Base-by-base conservation (phyloP, 2,888 invertebrate genomes). In the Synanthedon myopaeformis region DNA sequence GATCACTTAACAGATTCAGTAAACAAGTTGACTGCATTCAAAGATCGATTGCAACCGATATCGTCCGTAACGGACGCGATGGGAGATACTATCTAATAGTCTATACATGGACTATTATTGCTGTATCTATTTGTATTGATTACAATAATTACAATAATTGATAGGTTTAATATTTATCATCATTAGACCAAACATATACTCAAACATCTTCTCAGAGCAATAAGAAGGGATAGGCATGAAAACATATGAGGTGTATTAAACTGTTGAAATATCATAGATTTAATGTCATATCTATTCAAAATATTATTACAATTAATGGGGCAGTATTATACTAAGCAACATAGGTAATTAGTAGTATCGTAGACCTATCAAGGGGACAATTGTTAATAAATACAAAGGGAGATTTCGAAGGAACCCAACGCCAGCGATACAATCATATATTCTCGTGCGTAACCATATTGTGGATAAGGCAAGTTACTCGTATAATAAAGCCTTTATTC, bases 321-420 rank as follows among this genome's bases (percentile, higher is more conserved):
- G 10, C 10, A 35, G 35, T 35, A 35, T 35, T 35, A 35, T 35
- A 10, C 35, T 10, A 35, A 35, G 35, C 1, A 35, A 10, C 35
- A 35, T 35, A 10, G 54, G 69, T 79, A 80, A 79, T 81, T 80
- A 79, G 74, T 63, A 64, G 59, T 79, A 79, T 79, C 79, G 58
- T 58, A n/a, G 55, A 52, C 59, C 63, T 61, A 76, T 77, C 76
- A 65, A 64, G 59, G 65, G 69, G 64, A 75, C 80, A 76, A 79
- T 79, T 78, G 79, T 81, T 77, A 79, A 79, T 79, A 79, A 78
- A 80, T 80, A 78, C 70, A 70, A 67, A 71, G 74, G 74, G 79
- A 79, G 79, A 81, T 76, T 71, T 68, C 69, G 55, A 56, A 63
- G 61, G 57, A 55, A 42, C 53, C 10, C 57, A 58, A 66, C 60